Percentiles rank a stretch among this genome's conserved stretches.
These are phyloP conservation scores for Corydoras sp. DNA, from an alignment of 2,113 vertebrate species.

Conservation along the genomic window DNA sequence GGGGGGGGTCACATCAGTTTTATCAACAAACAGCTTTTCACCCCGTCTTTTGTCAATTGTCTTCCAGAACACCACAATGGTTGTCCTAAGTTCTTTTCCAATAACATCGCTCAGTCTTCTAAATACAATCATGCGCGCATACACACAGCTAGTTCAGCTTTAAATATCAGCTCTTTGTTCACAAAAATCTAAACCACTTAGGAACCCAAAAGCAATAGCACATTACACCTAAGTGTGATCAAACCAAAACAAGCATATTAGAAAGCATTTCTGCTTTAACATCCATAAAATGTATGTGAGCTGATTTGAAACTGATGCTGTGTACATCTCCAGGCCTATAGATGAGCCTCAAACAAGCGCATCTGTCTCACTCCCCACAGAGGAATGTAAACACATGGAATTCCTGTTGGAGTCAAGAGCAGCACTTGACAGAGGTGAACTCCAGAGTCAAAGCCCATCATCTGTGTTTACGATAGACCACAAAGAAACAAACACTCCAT, in stretches of 20 bases:
- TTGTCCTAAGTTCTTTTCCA: conserved; percentile 35
- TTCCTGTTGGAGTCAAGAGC: conserved; percentile 59
- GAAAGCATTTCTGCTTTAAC: too few species aligned
- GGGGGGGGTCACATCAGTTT: conserved; percentile 34
- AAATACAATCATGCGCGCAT: conserved; percentile 6
- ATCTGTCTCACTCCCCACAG: conserved; percentile 57
- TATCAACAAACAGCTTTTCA: conserved; percentile 41
- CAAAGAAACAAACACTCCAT: conserved; percentile 27
- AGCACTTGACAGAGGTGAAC: conserved; percentile 59
- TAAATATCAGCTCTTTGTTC: too few species aligned
- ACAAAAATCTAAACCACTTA: too few species aligned
- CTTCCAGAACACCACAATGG: conserved; percentile 38
- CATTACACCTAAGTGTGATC: too few species aligned
- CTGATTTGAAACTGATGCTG: background rate
- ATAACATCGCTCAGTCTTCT: conserved; percentile 13
- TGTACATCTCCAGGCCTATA: conserved; percentile 40
- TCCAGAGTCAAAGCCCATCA: conserved; percentile 49
- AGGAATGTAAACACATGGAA: conserved; percentile 74
- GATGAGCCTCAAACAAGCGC: conserved; percentile 54
- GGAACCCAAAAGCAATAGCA: too few species aligned
- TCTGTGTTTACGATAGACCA: conserved; percentile 27
- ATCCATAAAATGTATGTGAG: too few species aligned
- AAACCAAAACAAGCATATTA: too few species aligned
- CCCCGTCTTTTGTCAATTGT: conserved; percentile 41
- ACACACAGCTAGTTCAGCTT: background rate